Evolutionary conservation across 2,113 vertebrate genomes (phyloP).

Genomic region (Mandrillus leucophaeus): DNA sequence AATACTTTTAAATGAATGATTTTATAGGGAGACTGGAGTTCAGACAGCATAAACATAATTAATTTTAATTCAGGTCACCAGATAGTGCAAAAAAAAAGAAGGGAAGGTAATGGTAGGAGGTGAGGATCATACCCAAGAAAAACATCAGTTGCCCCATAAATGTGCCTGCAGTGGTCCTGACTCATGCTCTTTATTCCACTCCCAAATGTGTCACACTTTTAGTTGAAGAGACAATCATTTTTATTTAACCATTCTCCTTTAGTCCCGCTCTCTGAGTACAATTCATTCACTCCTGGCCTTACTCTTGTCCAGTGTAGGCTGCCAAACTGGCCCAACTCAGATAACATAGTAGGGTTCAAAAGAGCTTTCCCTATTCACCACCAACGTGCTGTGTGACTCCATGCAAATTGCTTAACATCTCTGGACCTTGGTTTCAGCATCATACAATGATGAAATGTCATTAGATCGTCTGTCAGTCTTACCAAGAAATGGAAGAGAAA

Average conservation of each 20-base stretch:
- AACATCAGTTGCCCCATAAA: not conserved
- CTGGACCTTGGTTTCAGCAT: constrained; percentile 5
- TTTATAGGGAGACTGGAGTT: not conserved
- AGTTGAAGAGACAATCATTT: not conserved
- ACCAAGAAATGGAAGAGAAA: not conserved
- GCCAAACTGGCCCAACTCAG: not conserved
- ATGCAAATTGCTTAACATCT: not conserved
- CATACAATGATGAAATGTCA: not conserved
- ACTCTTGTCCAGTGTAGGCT: not conserved
- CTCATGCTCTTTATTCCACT: not conserved
- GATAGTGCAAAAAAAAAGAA: not conserved
- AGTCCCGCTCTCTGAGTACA: not conserved
- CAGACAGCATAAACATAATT: not conserved
- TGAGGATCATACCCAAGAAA: not conserved
- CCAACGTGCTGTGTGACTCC: not conserved
- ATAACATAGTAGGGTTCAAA: not conserved
- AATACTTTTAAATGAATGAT: not conserved
- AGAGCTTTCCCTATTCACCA: not conserved
- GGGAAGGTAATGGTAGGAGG: not conserved
- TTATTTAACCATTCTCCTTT: not conserved
- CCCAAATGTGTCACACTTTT: not conserved
- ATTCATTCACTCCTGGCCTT: not conserved
- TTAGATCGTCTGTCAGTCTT: not conserved
- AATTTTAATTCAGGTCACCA: not conserved
- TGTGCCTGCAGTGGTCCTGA: not conserved